Evolutionary conservation across 2,888 invertebrate genomes (phyloP).

Genomic region (Cerceris ruficornis): DNA sequence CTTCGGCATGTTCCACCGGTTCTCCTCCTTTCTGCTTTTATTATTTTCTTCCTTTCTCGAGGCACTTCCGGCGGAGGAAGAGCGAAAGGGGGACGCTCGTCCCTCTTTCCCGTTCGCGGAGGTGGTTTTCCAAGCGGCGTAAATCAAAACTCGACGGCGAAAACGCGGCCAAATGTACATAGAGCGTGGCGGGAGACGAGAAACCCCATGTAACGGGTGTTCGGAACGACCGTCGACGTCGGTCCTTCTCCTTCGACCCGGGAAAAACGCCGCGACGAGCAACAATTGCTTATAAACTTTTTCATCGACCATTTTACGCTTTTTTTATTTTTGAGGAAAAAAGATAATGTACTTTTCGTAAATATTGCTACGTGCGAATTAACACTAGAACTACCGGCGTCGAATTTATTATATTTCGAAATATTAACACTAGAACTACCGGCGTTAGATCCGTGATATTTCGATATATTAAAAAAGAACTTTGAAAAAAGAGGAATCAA

Average conservation of each 20-base stretch:
- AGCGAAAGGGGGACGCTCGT: background rate
- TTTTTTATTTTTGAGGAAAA: no score
- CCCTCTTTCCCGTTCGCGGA: constrained; percentile 32
- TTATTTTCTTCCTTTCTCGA: constrained; percentile 56
- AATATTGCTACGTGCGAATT: no score
- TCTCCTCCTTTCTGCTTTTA: constrained; percentile 36
- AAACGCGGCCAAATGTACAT: constrained; percentile 73
- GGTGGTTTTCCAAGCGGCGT: constrained; percentile 58
- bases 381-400: no score
- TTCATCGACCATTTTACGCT: no score
- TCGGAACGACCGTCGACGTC: constrained; percentile 68
- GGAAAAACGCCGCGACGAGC: no score
- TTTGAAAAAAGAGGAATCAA: no score
- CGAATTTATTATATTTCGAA: no score
- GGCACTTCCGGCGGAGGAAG: constrained; percentile 44
- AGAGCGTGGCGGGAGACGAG: constrained; percentile 35
- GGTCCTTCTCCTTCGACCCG: constrained; percentile 10
- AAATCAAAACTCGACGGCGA: constrained; percentile 74
- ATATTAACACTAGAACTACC: no score
- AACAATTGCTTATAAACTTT: no score
- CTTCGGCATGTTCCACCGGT: constrained; percentile 47
- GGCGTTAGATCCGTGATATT: no score
- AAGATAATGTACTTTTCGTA: no score
- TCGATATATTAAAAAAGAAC: no score
- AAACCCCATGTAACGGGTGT: constrained; percentile 72